Evolutionary conservation across 2,797 vertebrate species (phyloP).

Genomic region (Gorsachius magnificus): DNA sequence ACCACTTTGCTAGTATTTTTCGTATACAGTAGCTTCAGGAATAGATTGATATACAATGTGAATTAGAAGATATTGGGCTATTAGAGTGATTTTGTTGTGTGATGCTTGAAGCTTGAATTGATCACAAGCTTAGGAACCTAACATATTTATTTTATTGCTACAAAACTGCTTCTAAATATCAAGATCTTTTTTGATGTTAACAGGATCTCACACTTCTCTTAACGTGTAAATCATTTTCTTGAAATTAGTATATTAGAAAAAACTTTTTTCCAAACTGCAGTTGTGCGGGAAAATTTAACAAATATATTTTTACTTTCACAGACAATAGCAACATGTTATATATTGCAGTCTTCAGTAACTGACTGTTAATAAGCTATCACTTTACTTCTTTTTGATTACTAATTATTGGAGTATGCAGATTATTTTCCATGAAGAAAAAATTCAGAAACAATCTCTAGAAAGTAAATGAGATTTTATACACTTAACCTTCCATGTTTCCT

Average conservation of each 20-base stretch:
- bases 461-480: background rate
- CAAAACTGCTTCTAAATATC: constrained; percentile 26
- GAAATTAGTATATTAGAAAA: constrained; percentile 37
- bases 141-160: constrained; percentile 53
- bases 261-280: constrained; percentile 40
- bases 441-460: background rate
- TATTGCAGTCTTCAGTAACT: background rate
- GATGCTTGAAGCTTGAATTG: constrained; percentile 25
- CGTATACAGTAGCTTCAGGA: constrained; percentile 16
- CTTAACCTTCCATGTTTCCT: background rate
- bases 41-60: constrained; percentile 3
- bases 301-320: constrained; percentile 14
- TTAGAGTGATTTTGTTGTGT: constrained; percentile 11
- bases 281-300: background rate
- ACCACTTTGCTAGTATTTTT: constrained; percentile 48
- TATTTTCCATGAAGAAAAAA: background rate
- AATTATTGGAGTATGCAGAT: background rate
- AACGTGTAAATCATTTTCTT: constrained; percentile 16
- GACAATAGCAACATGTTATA: background rate
- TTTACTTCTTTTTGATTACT: background rate
- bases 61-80: constrained; percentile 20
- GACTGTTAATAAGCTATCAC: constrained; percentile 9
- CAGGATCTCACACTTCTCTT: constrained; percentile 12
- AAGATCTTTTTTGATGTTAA: background rate
- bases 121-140: constrained; percentile 29